Conservation (phyloP, 2,888 invertebrate genomes). For the Erynnis tages region DNA sequence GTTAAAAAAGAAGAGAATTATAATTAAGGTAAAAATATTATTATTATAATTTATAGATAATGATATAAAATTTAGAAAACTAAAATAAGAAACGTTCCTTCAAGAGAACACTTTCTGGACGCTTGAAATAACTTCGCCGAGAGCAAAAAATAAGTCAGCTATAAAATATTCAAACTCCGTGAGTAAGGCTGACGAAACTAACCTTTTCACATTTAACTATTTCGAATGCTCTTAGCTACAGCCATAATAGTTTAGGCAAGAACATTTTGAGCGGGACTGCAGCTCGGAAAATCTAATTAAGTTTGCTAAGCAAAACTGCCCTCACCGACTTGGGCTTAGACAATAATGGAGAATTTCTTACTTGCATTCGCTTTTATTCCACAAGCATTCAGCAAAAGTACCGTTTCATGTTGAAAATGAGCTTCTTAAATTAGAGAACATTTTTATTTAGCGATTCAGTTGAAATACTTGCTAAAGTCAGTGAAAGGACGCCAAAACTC, state of each 20-base stretch:
- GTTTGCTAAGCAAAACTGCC: constrained; percentile 57
- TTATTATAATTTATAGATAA: too few relatives aligned
- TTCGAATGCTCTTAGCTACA: constrained; percentile 22
- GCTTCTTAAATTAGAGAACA: constrained; percentile 12
- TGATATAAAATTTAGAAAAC: too few relatives aligned
- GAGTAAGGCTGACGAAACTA: not conserved
- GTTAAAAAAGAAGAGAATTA: too few relatives aligned
- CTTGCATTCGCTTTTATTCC: constrained; percentile 33
- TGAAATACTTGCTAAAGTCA: constrained; percentile 14
- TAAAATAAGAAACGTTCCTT: too few relatives aligned
- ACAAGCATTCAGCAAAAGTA: constrained; percentile 20
- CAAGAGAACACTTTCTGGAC: too few relatives aligned
- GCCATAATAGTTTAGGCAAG: constrained; percentile 55
- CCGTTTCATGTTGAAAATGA: constrained; percentile 22
- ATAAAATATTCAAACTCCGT: not conserved
- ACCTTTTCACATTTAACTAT: constrained; percentile 4
- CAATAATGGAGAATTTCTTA: constrained; percentile 35
- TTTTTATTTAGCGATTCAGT: constrained; percentile 16
- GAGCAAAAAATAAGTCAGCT: too few relatives aligned
- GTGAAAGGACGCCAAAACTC: constrained; percentile 4
- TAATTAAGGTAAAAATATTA: too few relatives aligned
- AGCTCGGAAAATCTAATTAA: constrained; percentile 61
- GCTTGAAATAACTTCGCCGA: too few relatives aligned
- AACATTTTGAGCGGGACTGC: constrained; percentile 51
- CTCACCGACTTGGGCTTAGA: constrained; percentile 37